Evolutionary conservation across 2,797 vertebrate genomes (phyloP).

Genomic region (Galagoides demidoff): DNA sequence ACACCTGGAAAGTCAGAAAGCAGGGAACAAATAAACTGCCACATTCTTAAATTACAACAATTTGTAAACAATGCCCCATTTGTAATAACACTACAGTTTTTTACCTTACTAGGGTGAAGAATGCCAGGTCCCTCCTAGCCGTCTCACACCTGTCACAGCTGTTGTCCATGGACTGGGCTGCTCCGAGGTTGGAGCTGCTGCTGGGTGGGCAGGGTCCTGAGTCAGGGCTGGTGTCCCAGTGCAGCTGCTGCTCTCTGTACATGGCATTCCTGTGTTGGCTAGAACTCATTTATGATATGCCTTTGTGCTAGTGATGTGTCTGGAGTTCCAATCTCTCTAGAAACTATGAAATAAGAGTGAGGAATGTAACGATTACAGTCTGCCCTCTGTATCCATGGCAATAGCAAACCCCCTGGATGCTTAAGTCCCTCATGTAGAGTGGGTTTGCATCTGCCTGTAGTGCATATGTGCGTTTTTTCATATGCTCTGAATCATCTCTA

Average conservation of each 20-base stretch:
- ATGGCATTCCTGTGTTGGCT: background rate
- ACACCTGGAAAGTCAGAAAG: slow-evolving; percentile 22
- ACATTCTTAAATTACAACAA: slow-evolving; percentile 29
- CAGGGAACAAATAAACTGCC: background rate
- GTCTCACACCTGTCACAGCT: background rate
- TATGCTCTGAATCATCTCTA: background rate
- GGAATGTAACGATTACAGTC: background rate
- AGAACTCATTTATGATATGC: background rate
- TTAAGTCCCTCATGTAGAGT: background rate
- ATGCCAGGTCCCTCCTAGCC: background rate
- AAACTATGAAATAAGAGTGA: slow-evolving; percentile 45
- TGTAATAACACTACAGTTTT: background rate
- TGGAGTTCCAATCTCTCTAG: slow-evolving; percentile 30
- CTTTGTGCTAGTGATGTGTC: background rate
- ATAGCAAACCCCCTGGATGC: background rate
- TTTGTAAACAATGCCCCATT: background rate
- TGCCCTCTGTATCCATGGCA: background rate
- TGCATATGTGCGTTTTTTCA: background rate
- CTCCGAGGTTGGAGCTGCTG: background rate
- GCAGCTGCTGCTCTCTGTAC: background rate
- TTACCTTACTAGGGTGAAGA: background rate
- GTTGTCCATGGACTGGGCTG: background rate
- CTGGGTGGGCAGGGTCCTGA: background rate
- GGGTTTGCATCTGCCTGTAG: background rate
- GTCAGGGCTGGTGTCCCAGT: slow-evolving; percentile 7